Conservation (phyloP, 2,888 invertebrate species). For the Ophraella communa region DNA sequence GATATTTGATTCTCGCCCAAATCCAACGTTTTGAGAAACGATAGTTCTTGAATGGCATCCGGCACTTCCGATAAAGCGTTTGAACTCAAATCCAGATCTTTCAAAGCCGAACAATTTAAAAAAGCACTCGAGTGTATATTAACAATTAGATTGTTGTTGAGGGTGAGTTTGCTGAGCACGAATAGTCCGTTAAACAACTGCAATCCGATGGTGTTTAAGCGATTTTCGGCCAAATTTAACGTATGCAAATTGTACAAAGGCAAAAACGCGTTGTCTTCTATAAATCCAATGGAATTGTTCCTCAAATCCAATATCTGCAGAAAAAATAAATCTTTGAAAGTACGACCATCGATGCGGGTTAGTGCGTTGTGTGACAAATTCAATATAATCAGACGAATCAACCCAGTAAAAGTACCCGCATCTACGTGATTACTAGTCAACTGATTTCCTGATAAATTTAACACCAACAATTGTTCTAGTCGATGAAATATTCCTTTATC, state of each 20-base stretch:
- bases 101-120: constrained; percentile 85
- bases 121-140: constrained; percentile 82
- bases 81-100: constrained; percentile 87
- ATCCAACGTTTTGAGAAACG: constrained; percentile 86
- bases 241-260: constrained; percentile 89
- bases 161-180: constrained; percentile 81
- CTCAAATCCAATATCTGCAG: constrained; percentile 84
- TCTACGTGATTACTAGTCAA: constrained; percentile 84
- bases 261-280: constrained; percentile 86
- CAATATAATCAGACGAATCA: constrained; percentile 83
- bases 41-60: constrained; percentile 79
- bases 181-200: constrained; percentile 84
- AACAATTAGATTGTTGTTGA: constrained; percentile 85
- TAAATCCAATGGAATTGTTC: constrained; percentile 87
- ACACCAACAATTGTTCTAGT: constrained; percentile 81
- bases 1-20: constrained; percentile 91
- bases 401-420: constrained; percentile 83
- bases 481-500: constrained; percentile 84
- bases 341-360: constrained; percentile 80
- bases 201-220: constrained; percentile 80
- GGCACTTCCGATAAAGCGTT: constrained; percentile 85
- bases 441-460: constrained; percentile 85
- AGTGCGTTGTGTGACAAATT: constrained; percentile 87
- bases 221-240: constrained; percentile 86
- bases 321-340: constrained; percentile 86